These are phyloP conservation scores for Napeogenes inachia DNA, from an alignment of 2,888 invertebrate species.

Conservation along the genomic window DNA sequence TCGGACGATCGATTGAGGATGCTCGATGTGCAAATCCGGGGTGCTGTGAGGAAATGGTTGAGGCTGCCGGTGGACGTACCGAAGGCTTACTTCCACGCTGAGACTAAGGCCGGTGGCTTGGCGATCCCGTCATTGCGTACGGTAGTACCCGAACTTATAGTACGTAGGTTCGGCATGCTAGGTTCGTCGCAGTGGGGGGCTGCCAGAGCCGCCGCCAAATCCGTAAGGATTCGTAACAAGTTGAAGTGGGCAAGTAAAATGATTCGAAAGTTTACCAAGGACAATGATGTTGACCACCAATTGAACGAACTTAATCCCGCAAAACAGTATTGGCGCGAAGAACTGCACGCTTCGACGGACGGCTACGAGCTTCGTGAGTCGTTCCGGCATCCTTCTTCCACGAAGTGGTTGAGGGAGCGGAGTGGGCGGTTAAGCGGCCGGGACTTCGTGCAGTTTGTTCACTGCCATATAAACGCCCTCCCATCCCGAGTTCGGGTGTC, in stretches of 20 bases:
- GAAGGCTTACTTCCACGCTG: constrained; percentile 40
- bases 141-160: background rate
- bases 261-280: constrained; percentile 13
- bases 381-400: constrained; percentile 18
- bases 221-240: constrained; percentile 29
- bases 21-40: constrained; percentile 41
- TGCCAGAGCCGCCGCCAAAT: constrained; percentile 31
- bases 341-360: constrained; percentile 12
- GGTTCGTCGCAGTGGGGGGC: constrained; percentile 26
- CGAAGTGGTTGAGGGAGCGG: constrained; percentile 28
- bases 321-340: constrained; percentile 12
- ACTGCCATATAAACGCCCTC: constrained; percentile 40
- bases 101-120: constrained; percentile 26
- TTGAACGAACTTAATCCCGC: background rate
- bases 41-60: constrained; percentile 36
- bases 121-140: background rate
- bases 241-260: constrained; percentile 23
- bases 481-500: constrained; percentile 37
- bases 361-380: constrained; percentile 13
- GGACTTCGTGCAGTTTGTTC: constrained; percentile 41
- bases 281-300: background rate
- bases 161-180: constrained; percentile 32
- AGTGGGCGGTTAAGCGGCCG: constrained; percentile 29
- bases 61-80: constrained; percentile 38
- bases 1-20: constrained; percentile 35